Evolutionary conservation across 2,888 invertebrate species (phyloP).

Genomic region (Craniophora ligustri): DNA sequence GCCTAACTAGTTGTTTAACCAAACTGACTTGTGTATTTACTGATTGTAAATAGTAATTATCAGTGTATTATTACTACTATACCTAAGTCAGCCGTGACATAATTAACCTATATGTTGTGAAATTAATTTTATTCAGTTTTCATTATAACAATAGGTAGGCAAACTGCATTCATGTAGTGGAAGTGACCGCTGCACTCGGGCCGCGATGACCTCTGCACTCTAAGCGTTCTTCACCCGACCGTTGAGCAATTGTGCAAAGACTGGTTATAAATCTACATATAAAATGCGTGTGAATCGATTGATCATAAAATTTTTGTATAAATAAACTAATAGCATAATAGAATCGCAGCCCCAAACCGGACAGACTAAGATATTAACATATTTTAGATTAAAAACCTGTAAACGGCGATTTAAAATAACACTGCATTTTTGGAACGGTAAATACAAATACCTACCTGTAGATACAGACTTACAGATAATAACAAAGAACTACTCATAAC

Average conservation of each 20-base stretch:
- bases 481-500: conserved; percentile 48
- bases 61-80: too few relatives aligned
- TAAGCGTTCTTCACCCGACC: conserved; percentile 59
- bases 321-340: conserved; percentile 52
- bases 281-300: conserved; percentile 72
- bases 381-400: conserved; percentile 45
- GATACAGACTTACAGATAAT: conserved; percentile 26
- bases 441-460: too few relatives aligned
- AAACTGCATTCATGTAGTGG: conserved; percentile 54
- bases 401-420: conserved; percentile 55
- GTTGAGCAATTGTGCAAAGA: conserved; percentile 74
- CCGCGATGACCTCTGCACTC: conserved; percentile 77
- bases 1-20: too few relatives aligned
- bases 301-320: conserved; percentile 60
- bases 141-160: conserved; percentile 53
- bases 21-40: too few relatives aligned
- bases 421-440: conserved; percentile 31
- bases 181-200: conserved; percentile 53
- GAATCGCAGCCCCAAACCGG: conserved; percentile 65
- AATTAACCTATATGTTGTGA: conserved; percentile 4
- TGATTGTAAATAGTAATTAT: neutral
- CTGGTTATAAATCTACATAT: conserved; percentile 64
- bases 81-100: neutral
- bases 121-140: conserved; percentile 35
- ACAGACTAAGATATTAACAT: conserved; percentile 55